A percentile compares a stretch with the other conserved stretches of the same genome.
Conservation (phyloP, 2,888 invertebrate species). For the Drosophila lutescens region DNA sequence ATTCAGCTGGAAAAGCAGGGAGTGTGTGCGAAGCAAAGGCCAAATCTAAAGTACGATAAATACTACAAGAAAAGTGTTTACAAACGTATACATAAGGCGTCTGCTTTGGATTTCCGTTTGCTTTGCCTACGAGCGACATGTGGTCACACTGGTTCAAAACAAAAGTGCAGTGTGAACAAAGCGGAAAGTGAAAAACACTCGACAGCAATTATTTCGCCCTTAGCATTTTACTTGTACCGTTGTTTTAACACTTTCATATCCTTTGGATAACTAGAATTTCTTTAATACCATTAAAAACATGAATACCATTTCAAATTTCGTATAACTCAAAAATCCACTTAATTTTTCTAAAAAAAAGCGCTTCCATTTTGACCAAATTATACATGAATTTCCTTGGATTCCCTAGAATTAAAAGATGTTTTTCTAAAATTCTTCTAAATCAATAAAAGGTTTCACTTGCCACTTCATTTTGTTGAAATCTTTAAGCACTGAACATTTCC, state of each 20-base stretch:
- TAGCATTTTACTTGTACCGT: neutral
- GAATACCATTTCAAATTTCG: neutral
- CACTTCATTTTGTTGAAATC: neutral
- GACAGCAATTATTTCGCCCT: slow-evolving; percentile 4
- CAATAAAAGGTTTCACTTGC: slow-evolving; percentile 24
- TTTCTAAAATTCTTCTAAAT: neutral
- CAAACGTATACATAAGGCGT: slow-evolving; percentile 38
- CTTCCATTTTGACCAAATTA: too few species aligned
- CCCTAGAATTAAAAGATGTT: too few species aligned
- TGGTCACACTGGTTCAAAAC: neutral
- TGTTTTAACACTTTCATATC: too few species aligned
- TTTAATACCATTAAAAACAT: neutral
- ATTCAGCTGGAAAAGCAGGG: slow-evolving; percentile 6
- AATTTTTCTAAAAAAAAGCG: too few species aligned
- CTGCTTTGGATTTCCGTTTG: slow-evolving; percentile 36
- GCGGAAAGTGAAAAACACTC: neutral
- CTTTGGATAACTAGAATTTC: neutral
- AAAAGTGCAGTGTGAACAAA: neutral
- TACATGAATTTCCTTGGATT: too few species aligned
- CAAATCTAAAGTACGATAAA: slow-evolving; percentile 74
- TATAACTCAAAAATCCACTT: too few species aligned
- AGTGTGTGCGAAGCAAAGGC: slow-evolving; percentile 58
- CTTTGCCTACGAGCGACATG: slow-evolving; percentile 20
- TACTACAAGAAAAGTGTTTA: slow-evolving; percentile 44
- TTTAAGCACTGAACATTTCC: neutral